A percentile compares a stretch with the other conserved stretches of the same genome.
phyloP scores from a whole-genome alignment of 1,140 invertebrate genomes.

The Conus betulinus region DNA sequence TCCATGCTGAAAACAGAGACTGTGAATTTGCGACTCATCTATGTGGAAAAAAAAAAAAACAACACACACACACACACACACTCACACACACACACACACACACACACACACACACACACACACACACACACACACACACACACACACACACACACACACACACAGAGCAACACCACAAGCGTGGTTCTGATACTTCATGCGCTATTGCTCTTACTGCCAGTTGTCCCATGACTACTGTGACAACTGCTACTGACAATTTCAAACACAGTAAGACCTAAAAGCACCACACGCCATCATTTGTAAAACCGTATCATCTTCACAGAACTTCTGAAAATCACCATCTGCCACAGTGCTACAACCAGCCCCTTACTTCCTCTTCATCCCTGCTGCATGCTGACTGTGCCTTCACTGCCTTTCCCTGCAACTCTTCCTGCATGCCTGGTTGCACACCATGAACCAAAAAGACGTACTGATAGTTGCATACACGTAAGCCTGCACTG shows the following conservation, averaged over 20 bases:
- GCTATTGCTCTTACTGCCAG: neutral
- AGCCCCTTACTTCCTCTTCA: conserved; percentile 43
- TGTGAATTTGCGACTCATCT: too few species aligned
- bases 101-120: too few species aligned
- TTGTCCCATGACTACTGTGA: neutral
- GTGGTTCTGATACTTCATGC: too few species aligned
- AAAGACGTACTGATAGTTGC: conserved; percentile 65
- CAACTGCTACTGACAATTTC: neutral
- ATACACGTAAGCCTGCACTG: conserved; percentile 55
- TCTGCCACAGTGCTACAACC: conserved; percentile 19
- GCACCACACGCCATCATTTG: too few species aligned
- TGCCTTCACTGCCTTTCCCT: conserved; percentile 49
- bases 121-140: too few species aligned
- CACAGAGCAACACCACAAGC: too few species aligned
- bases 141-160: too few species aligned
- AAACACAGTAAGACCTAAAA: neutral
- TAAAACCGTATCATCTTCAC: too few species aligned
- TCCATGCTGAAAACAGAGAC: too few species aligned
- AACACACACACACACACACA: too few species aligned
- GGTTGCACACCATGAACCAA: conserved; percentile 57
- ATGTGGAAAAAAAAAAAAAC: too few species aligned
- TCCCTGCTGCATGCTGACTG: conserved; percentile 46
- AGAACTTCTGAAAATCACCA: neutral
- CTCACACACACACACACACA: too few species aligned
- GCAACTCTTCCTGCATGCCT: conserved; percentile 46